Percentiles rank a stretch among this genome's conserved stretches.
Conservation (phyloP, 2,113 vertebrate genomes). For the Embiotoca jacksoni region DNA sequence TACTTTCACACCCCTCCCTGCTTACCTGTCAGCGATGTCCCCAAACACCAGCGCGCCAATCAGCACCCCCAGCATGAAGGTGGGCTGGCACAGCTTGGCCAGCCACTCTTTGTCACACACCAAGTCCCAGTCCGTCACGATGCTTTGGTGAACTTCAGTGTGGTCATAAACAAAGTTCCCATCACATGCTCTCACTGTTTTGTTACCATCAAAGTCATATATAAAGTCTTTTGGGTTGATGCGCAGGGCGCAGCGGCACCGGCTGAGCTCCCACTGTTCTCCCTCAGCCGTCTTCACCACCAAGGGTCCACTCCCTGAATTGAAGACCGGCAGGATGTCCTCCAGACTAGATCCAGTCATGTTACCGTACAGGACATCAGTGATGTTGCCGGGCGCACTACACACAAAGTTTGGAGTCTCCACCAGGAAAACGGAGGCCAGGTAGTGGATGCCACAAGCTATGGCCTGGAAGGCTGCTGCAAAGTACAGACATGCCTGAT, state of each 20-base stretch:
- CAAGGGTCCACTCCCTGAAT: constrained; percentile 76
- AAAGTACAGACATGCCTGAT: constrained; percentile 93
- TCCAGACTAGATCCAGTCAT: constrained; percentile 79
- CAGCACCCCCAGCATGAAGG: constrained; percentile 94
- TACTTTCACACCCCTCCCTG: not conserved
- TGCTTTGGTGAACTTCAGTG: constrained; percentile 87
- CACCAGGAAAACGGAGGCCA: constrained; percentile 93
- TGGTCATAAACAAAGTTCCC: constrained; percentile 88
- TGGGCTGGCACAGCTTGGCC: constrained; percentile 91
- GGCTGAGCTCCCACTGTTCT: constrained; percentile 91
- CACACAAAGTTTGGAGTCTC: constrained; percentile 90
- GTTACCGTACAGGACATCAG: constrained; percentile 85
- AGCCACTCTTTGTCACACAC: constrained; percentile 93
- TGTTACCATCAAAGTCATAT: constrained; percentile 87
- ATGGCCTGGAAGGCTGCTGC: constrained; percentile 90
- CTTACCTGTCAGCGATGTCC: constrained; percentile 93
- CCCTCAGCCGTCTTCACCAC: constrained; percentile 85
- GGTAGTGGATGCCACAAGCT: constrained; percentile 94
- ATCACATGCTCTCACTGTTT: constrained; percentile 81
- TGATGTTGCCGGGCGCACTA: constrained; percentile 86
- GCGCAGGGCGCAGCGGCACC: constrained; percentile 85
- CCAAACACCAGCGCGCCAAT: constrained; percentile 92
- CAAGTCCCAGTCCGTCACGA: constrained; percentile 92
- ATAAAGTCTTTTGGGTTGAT: constrained; percentile 63
- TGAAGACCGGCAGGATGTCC: constrained; percentile 84